Conservation (phyloP, 2,888 invertebrate species). For the Tortricodes alternella region DNA sequence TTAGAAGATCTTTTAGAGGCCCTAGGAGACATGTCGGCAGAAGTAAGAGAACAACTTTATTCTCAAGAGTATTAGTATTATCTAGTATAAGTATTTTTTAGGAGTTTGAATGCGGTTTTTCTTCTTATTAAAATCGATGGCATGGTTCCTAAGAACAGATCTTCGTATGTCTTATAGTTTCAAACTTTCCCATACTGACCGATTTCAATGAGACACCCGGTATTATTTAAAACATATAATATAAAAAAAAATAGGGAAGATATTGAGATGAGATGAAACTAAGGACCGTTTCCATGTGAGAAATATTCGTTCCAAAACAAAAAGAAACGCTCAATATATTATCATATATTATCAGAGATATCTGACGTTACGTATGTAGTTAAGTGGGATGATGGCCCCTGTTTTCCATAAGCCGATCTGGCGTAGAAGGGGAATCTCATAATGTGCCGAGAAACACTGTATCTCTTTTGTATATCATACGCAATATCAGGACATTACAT, state of each 20-base stretch:
- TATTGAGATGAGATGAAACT: background rate
- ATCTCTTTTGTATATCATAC: conserved; percentile 22
- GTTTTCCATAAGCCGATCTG: conserved; percentile 28
- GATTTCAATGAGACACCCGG: no score
- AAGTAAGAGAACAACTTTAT: no score
- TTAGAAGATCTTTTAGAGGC: no score
- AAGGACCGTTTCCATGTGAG: background rate
- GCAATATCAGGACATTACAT: conserved; percentile 23
- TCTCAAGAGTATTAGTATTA: no score
- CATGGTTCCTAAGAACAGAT: no score
- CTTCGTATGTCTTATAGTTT: no score
- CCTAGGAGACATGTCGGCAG: no score
- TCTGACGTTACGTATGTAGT: conserved; percentile 19
- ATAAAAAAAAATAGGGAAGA: background rate
- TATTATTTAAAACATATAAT: background rate
- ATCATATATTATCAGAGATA: conserved; percentile 18
- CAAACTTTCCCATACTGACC: no score
- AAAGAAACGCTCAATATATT: conserved; percentile 14
- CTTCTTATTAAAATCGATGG: no score
- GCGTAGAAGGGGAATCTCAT: conserved; percentile 21
- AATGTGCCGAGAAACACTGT: conserved; percentile 22
- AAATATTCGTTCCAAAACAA: conserved; percentile 1
- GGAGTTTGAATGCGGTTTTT: no score
- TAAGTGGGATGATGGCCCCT: conserved; percentile 25
- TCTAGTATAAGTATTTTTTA: no score